Evolutionary conservation across 2,797 vertebrate genomes (phyloP), one percentile per base, ranked within the genome.

Genomic region (Emydoidea blandingii): DNA sequence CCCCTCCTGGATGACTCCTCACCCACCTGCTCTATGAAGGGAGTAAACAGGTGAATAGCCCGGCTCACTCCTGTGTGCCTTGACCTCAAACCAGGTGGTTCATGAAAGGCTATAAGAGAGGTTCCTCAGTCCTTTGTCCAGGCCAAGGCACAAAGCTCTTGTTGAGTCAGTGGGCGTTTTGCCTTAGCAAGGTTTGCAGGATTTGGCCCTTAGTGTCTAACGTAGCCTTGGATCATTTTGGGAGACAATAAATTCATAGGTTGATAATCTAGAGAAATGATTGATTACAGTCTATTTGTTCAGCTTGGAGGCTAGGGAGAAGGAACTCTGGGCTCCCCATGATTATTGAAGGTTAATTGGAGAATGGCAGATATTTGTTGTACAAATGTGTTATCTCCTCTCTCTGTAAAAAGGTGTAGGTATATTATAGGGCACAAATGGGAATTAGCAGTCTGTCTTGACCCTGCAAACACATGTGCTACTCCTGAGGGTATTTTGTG

Each of bases 1-100:
- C 92, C 18, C 95, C 89, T 95, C 91, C 89, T 83, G 5, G 37
- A 83, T 83, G 88, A 88, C 41, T 85, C 89, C 90, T 91, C 83
- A 47, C 25, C 78, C 88, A 1, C 79, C 31, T 18, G 79, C 87
- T 84, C 80, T 2, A 0, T 41, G 68, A 2, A 68, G 87, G 82
- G 4, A 27, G 95, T 81, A 41, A 87, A 21, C 4, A 7, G 44
- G 34, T 21, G 37, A 21, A 0, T 52, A 2, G 49, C 91, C 89
- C 62, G 2, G n/a, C 65, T 85, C 68, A 89, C 29, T 44, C 0
- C 0, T 50, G 1, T 27, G 68, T 41, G 68, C 21, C 62, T 68
- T 53, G 3, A 76, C 27, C 1, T 6, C 68, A 1, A 2, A 47
- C 62, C 49, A 10, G 76, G 83, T 6, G 2, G 62, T 52, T 49